These are phyloP conservation scores for Leptopilina drosophilae DNA, from an alignment of 2,888 invertebrate genomes.

Conservation along the genomic window DNA sequence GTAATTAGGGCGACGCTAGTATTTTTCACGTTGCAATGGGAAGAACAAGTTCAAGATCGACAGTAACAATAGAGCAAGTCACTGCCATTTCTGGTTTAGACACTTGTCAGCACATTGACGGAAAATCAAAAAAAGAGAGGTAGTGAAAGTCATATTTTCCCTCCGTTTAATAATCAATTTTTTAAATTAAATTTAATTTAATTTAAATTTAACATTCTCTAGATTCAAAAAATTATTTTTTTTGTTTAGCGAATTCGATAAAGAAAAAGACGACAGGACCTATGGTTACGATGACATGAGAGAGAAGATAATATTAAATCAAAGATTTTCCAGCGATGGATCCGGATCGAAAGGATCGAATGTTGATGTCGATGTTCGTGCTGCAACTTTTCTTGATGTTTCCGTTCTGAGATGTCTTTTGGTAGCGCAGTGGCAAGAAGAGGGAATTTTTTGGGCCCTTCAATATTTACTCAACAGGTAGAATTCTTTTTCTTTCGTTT, in stretches of 20 bases:
- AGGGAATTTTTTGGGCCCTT: constrained; percentile 98
- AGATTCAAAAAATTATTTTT: neutral
- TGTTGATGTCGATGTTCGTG: constrained; percentile 80
- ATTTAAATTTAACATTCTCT: neutral
- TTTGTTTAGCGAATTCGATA: neutral
- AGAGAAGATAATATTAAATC: neutral
- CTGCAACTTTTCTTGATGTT: constrained; percentile 97
- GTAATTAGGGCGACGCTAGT: constrained; percentile 85
- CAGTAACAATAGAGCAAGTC: constrained; percentile 78
- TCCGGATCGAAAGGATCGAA: constrained; percentile 49
- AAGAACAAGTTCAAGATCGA: constrained; percentile 76
- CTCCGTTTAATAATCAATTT: no score
- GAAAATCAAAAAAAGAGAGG: constrained; percentile 18
- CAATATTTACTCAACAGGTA: constrained; percentile 94
- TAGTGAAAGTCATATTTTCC: neutral
- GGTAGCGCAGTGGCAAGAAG: constrained; percentile 98
- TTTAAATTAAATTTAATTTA: neutral
- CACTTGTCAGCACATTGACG: constrained; percentile 59
- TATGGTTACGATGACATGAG: constrained; percentile 1
- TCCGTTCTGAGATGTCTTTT: constrained; percentile 97
- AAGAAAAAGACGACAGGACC: neutral
- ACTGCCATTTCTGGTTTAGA: constrained; percentile 76
- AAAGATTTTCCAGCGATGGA: constrained; percentile 32
- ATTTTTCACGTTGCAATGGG: constrained; percentile 83
- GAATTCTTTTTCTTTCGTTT: constrained; percentile 18